Evolutionary conservation across 2,888 invertebrate species (phyloP).

Genomic region (Acrobasis repandana): DNA sequence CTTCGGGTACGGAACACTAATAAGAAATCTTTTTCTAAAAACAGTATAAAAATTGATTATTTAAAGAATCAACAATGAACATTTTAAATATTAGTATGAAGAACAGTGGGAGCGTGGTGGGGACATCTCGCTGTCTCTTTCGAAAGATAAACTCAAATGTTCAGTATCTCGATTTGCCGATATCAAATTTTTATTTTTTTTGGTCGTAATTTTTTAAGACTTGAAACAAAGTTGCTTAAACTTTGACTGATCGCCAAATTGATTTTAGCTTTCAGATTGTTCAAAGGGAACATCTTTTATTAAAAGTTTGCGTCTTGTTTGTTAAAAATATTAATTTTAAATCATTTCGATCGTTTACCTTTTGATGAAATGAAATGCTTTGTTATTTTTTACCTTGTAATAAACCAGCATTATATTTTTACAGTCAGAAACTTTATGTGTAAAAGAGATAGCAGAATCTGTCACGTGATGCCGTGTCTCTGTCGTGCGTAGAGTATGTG

Average conservation of each 20-base stretch:
- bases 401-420: too few relatives aligned
- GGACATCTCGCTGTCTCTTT: too few relatives aligned
- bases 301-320: slow-evolving; percentile 2
- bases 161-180: slow-evolving; percentile 4
- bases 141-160: neutral
- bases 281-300: slow-evolving; percentile 3
- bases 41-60: too few relatives aligned
- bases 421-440: too few relatives aligned
- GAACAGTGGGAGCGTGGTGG: too few relatives aligned
- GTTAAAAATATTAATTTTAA: slow-evolving; percentile 8
- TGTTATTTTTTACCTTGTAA: neutral
- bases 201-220: slow-evolving; percentile 4
- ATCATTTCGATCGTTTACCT: neutral
- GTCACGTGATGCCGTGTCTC: too few relatives aligned
- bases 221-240: slow-evolving; percentile 3
- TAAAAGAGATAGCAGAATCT: too few relatives aligned
- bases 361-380: neutral
- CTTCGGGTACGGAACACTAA: too few relatives aligned
- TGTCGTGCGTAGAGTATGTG: too few relatives aligned
- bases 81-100: too few relatives aligned
- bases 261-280: slow-evolving; percentile 9
- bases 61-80: too few relatives aligned
- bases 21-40: too few relatives aligned
- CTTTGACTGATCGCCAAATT: slow-evolving; percentile 5
- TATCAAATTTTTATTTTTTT: slow-evolving; percentile 8